Conservation (phyloP, 1,140 invertebrate species). For the Drosophila tsacasi region DNA sequence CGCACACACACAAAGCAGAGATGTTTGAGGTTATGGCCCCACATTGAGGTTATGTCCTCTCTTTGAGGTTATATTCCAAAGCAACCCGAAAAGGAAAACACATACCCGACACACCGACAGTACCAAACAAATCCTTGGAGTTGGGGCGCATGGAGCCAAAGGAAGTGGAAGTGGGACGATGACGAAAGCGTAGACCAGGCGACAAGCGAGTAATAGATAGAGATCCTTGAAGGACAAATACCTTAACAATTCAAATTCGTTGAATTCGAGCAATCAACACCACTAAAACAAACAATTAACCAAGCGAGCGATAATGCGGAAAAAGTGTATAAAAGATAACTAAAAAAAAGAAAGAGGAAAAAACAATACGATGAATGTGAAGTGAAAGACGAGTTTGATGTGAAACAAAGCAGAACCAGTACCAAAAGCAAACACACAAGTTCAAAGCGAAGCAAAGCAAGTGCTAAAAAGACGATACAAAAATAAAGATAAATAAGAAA, state of each 20-base stretch:
- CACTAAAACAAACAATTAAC: conserved; percentile 17
- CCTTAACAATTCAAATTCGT: conserved; percentile 28
- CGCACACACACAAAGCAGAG: conserved; percentile 13
- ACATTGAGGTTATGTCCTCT: conserved; percentile 10
- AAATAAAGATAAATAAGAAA: conserved; percentile 22
- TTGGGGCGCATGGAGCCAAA: conserved; percentile 59
- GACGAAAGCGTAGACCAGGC: background rate
- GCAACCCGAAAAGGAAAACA: conserved; percentile 3
- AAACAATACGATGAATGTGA: conserved; percentile 38
- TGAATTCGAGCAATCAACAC: conserved; percentile 26
- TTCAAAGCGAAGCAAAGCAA: conserved; percentile 40
- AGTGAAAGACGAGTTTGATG: conserved; percentile 31
- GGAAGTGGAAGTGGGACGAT: conserved; percentile 22
- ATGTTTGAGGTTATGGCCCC: conserved; percentile 14
- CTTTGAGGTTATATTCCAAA: conserved; percentile 9
- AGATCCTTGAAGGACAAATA: conserved; percentile 18
- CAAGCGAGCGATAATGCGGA: conserved; percentile 14
- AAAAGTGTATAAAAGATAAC: conserved; percentile 19
- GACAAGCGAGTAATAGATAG: conserved; percentile 7
- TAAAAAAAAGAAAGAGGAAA: conserved; percentile 3
- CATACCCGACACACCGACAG: conserved; percentile 22
- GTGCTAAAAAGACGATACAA: conserved; percentile 31
- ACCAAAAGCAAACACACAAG: conserved; percentile 31
- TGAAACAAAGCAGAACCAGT: conserved; percentile 19
- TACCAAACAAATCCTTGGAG: conserved; percentile 56